A percentile compares a stretch with the other conserved stretches of the same genome.
Conservation (phyloP, 1,140 invertebrate genomes). For the Psix sp. region DNA sequence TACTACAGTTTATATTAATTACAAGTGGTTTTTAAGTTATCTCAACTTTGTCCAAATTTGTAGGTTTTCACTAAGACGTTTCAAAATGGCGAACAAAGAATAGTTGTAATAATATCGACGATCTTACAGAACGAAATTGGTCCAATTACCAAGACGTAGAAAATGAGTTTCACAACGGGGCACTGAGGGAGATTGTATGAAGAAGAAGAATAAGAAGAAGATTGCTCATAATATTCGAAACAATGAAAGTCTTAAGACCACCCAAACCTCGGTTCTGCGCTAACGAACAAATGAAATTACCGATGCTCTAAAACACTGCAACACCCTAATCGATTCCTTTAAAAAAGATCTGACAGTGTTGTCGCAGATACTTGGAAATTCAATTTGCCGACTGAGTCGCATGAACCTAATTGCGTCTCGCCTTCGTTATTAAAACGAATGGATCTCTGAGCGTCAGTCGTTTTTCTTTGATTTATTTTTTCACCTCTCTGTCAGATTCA, state of each 20-base stretch:
- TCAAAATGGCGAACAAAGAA: too few species aligned
- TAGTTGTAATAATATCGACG: conserved; percentile 40
- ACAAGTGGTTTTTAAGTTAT: too few species aligned
- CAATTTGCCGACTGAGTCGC: conserved; percentile 14
- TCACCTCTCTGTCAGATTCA: too few species aligned
- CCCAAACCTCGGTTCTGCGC: conserved; percentile 42
- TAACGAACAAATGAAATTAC: conserved; percentile 39
- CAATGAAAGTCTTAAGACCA: conserved; percentile 51
- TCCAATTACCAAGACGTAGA: conserved; percentile 43
- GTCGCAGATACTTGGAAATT: conserved; percentile 45
- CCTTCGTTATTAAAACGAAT: conserved; percentile 19
- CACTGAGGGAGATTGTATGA: conserved; percentile 32
- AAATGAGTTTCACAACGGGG: conserved; percentile 26
- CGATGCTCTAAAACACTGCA: conserved; percentile 19
- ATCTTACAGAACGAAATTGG: conserved; percentile 53
- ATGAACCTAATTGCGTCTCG: conserved; percentile 21
- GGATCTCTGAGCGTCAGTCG: too few species aligned
- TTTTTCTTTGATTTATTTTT: too few species aligned
- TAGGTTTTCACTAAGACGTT: too few species aligned
- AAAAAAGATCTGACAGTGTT: conserved; percentile 28
- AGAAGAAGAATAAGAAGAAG: too few species aligned
- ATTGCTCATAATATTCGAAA: conserved; percentile 56
- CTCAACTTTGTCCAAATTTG: too few species aligned
- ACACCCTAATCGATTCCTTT: conserved; percentile 36
- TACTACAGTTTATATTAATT: too few species aligned